These are phyloP conservation scores for Phyllostomus discolor DNA, from an alignment of 2,113 vertebrate genomes.

Conservation along the genomic window DNA sequence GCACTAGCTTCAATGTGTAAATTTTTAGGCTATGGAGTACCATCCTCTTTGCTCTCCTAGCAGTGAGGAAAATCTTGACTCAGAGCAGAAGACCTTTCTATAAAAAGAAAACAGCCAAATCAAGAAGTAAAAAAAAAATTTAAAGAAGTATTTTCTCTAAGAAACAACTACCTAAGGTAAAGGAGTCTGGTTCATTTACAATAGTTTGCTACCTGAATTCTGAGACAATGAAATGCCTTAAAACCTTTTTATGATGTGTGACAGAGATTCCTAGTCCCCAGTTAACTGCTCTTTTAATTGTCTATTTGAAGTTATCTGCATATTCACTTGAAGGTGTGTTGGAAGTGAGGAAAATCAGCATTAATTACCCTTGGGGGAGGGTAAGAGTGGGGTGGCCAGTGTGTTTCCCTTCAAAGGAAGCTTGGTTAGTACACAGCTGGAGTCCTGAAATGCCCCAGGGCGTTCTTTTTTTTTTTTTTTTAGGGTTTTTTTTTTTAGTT, in stretches of 20 bases:
- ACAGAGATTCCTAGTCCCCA: background rate
- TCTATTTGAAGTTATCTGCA: background rate
- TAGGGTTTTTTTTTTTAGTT: no score
- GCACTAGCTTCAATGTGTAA: background rate
- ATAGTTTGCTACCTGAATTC: background rate
- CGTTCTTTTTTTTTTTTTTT: background rate
- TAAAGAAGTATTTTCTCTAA: slow-evolving; percentile 9
- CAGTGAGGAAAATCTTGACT: background rate
- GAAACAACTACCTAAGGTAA: background rate
- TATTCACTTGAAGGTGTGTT: background rate
- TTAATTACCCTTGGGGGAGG: background rate
- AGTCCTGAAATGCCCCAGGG: background rate
- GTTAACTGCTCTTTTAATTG: background rate
- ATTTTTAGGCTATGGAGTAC: background rate
- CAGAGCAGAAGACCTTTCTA: background rate
- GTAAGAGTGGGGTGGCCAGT: rapidly evolving
- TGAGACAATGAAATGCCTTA: background rate
- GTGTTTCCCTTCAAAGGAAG: background rate
- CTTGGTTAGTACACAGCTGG: background rate
- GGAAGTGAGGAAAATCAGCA: background rate
- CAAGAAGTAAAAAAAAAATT: background rate
- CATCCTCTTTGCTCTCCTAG: background rate
- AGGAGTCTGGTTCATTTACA: background rate
- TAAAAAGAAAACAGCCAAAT: background rate
- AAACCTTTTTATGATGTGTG: background rate